Evolutionary conservation across 2,888 invertebrate genomes (phyloP).

Genomic region (Tricholauxania praeusta): DNA sequence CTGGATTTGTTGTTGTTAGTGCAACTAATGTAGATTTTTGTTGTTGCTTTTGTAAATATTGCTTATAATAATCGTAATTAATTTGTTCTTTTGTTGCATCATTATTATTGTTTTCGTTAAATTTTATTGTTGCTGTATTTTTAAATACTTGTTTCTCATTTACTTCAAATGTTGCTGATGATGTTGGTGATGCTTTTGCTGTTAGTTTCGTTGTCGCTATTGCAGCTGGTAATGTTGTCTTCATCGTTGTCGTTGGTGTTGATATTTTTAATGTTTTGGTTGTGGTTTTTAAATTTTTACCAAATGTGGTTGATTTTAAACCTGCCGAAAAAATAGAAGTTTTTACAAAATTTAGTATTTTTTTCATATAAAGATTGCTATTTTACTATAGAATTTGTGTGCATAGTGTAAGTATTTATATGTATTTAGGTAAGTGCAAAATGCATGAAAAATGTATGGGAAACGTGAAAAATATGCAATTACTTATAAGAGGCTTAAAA

Average conservation of each 20-base stretch:
- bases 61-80: constrained; percentile 30
- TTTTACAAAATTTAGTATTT: too few species aligned
- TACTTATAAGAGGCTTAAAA: not conserved
- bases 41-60: constrained; percentile 42
- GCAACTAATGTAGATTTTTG: constrained; percentile 40
- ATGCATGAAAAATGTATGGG: constrained; percentile 31
- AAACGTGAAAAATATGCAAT: not conserved
- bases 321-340: constrained; percentile 50
- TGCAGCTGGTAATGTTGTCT: constrained; percentile 39
- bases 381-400: constrained; percentile 29
- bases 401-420: constrained; percentile 34
- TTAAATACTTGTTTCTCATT: not conserved
- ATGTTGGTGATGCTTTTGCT: constrained; percentile 43
- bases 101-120: constrained; percentile 39
- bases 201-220: constrained; percentile 35
- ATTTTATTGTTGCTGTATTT: constrained; percentile 43
- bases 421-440: not conserved
- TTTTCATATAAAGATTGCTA: too few species aligned
- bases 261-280: constrained; percentile 41
- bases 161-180: constrained; percentile 35
- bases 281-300: constrained; percentile 61
- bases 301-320: constrained; percentile 63
- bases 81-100: constrained; percentile 40
- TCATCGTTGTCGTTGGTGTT: constrained; percentile 43
- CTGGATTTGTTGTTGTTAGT: constrained; percentile 62